A percentile compares a stretch with the other conserved stretches of the same genome.
These are phyloP conservation scores for Cremastobaeus sp. DNA, from an alignment of 2,888 invertebrate species.

Conservation along the genomic window DNA sequence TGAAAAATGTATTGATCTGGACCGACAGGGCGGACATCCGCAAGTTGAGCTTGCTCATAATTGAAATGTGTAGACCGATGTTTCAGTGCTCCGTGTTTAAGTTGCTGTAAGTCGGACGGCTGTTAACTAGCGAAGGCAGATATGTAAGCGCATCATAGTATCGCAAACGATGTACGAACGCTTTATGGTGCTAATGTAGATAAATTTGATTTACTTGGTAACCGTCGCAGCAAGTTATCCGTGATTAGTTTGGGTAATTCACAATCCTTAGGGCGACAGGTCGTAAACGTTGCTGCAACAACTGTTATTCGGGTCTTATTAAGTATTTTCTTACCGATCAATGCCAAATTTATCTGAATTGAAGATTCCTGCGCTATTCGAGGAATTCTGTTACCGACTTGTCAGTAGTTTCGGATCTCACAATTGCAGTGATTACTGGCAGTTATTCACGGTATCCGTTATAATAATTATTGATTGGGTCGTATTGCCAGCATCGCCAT, in stretches of 20 bases:
- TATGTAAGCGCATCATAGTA: constrained; percentile 57
- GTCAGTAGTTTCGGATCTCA: no score
- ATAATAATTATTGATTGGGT: no score
- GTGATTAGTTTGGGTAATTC: constrained; percentile 59
- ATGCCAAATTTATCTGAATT: constrained; percentile 33
- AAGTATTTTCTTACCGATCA: constrained; percentile 45
- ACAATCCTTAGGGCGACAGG: constrained; percentile 50
- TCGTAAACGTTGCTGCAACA: constrained; percentile 59
- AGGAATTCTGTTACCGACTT: constrained; percentile 10
- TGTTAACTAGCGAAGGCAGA: constrained; percentile 60
- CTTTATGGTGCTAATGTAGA: constrained; percentile 62
- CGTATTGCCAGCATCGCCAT: no score
- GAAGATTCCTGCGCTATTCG: constrained; percentile 29
- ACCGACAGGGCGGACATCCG: no score
- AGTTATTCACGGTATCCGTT: constrained; percentile 25
- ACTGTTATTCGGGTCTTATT: constrained; percentile 55
- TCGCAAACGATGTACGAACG: constrained; percentile 60
- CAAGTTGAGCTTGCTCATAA: no score
- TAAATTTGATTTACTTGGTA: constrained; percentile 62
- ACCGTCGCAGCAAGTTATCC: constrained; percentile 61
- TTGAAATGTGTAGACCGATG: constrained; percentile 49
- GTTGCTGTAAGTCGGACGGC: constrained; percentile 51
- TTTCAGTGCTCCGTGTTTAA: constrained; percentile 50
- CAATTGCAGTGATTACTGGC: constrained; percentile 9
- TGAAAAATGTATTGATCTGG: no score